Evolutionary conservation across 2,797 vertebrate genomes (phyloP), one percentile per base, ranked within the genome.

Genomic region (Centroberyx gerrardi): DNA sequence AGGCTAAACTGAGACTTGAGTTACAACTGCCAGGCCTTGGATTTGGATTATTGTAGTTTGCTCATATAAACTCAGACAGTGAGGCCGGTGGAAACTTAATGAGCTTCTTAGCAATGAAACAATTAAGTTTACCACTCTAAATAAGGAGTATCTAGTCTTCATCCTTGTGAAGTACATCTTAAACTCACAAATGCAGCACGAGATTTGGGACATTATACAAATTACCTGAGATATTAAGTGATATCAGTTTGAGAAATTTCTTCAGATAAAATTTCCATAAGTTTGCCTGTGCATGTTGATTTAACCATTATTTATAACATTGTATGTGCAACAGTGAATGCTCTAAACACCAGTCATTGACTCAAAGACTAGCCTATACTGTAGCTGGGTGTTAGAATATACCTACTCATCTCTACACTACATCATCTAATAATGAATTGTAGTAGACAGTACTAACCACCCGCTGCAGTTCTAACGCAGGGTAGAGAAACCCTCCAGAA

Each of bases 71-170:
- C 62, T 13, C 53, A 77, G 18, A 63, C 17, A 60, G 61, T 8
- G 22, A 8, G 5, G 28, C 18, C 1, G 17, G 17, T 48, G 44
- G 7, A 46, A 38, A 58, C 61, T 36, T 71, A 54, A 74, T 53
- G 70, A 71, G 51, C 63, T 70, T 42, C 9, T 28, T 28, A 58
- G 22, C 51, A 76, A 66, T 64, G 46, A 80, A 69, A 66, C 53
- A 63, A 49, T 54, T 68, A 76, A 73, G 61, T 4, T 18, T 28
- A 56, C 15, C 7, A 15, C 29, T 56, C 29, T 56, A 29, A 28
- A 54, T 54, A 27, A 54, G 36, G 22, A 67, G 17, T 31, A 18
- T 28, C 12, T 12, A 8, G 53, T 14, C 10, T 13, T n/a, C 15
- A 33, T 46, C 7, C 10, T 33, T n/a, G 14, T 68, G 22, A 71